phyloP scores from a whole-genome alignment of 1,140 invertebrate species.

The Solenopsis fugax region DNA sequence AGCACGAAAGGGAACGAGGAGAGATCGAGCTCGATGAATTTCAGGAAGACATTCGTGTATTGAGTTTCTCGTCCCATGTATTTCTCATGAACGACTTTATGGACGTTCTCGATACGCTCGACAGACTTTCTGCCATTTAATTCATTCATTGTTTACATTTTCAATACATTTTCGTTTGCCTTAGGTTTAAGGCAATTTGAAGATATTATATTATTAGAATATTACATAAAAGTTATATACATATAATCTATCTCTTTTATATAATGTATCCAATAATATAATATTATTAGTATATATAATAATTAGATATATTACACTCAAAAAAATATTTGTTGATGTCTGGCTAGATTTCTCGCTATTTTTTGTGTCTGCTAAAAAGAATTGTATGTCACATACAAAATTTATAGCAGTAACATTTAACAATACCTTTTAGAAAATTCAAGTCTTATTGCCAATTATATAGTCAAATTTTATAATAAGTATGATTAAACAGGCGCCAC shows the following conservation, averaged over 20 bases:
- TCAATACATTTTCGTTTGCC: background rate
- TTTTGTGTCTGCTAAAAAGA: too few relatives aligned
- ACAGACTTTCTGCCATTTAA: background rate
- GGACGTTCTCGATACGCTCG: constrained; percentile 8
- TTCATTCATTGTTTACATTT: constrained; percentile 20
- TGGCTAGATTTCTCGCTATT: too few relatives aligned
- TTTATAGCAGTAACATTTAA: too few relatives aligned
- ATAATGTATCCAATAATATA: background rate
- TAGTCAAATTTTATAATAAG: too few relatives aligned
- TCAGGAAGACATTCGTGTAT: constrained; percentile 42
- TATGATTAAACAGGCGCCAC: too few relatives aligned
- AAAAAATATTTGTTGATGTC: too few relatives aligned
- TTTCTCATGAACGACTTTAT: constrained; percentile 8
- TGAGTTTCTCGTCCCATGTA: background rate
- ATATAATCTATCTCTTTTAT: too few relatives aligned
- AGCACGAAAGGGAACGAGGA: constrained; percentile 15
- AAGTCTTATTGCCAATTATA: too few relatives aligned
- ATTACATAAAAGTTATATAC: background rate
- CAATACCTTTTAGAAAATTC: too few relatives aligned
- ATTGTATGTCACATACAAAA: too few relatives aligned
- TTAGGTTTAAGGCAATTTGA: background rate
- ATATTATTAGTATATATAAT: too few relatives aligned
- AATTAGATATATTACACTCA: too few relatives aligned
- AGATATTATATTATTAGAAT: background rate
- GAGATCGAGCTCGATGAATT: constrained; percentile 56